Base-by-base conservation (phyloP, 2,888 invertebrate genomes). In the Xestoiulus laeticollis region DNA sequence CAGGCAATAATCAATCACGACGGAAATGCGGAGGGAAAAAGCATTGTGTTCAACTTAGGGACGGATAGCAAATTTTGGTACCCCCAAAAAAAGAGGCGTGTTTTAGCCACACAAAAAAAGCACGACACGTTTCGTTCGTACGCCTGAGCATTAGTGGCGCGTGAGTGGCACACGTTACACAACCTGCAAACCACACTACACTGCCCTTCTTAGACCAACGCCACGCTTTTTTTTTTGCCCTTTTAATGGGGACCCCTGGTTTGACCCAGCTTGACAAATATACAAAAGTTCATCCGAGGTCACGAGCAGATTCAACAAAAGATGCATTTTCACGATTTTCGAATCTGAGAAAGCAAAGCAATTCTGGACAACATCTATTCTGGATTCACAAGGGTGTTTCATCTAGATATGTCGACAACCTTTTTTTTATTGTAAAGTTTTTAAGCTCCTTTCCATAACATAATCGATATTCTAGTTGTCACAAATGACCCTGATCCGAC, bases 231-330 rank as follows among this genome's bases (percentile, higher is more conserved):
- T 59, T 59, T 68, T 68, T 68, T 68, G 26, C 26, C 68, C 68
- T 68, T 68, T 68, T 68, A 68, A 68, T 68, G 68, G 68, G 48
- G n/a, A 19, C 68, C 68, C 68, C n/a, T n/a, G 68, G 68, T 68
- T 68, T 68, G 68, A 68, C 68, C 68, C 68, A 68, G 68, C 68
- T 68, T 68, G 68, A 68, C 68, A 68, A 68, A 68, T 68, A 68
- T 68, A 2, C 68, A 10, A 8, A n/a, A 68, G 68, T 68, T 68
- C 68, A 68, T 68, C 22, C 68, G 68, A 68, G 68, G 68, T 68
- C 68, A 68, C 68, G 68, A 68, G n/a, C 68, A 22, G 68, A 68
- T 68, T 26, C 68, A 68, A 68, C 68, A 68, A 68, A 22, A 22
- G 68, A 68, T 10, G 14, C 26, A 68, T 26, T 68, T 22, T 3